phyloP scores from a whole-genome alignment of 1,140 invertebrate genomes.

The Drosophila takahashii region DNA sequence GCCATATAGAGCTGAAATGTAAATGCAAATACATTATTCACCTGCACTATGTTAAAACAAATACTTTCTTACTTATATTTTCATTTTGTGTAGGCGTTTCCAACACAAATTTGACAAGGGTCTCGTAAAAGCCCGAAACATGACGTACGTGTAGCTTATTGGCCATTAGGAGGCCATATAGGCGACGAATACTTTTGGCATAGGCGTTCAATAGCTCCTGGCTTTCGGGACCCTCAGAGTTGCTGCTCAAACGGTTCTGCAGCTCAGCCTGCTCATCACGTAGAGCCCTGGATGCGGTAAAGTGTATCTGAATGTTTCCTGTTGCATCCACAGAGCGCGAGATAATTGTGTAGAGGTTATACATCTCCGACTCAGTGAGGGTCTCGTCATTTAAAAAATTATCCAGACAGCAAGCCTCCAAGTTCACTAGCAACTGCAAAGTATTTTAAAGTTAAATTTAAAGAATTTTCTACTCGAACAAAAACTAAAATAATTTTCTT shows the following conservation, averaged over 20 bases:
- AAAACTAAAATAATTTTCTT: not conserved
- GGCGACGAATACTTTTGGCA: slow-evolving; percentile 18
- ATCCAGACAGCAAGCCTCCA: slow-evolving; percentile 32
- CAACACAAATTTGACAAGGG: slow-evolving; percentile 28
- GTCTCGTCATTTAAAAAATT: slow-evolving; percentile 47
- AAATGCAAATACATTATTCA: not conserved
- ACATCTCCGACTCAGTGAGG: slow-evolving; percentile 25
- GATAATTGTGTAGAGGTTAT: slow-evolving; percentile 34
- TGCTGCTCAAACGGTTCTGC: not conserved
- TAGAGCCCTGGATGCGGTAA: slow-evolving; percentile 13
- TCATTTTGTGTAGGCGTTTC: not conserved
- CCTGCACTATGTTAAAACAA: accelerated
- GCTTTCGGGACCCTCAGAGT: not conserved
- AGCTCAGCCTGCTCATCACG: slow-evolving; percentile 17
- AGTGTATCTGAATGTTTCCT: slow-evolving; percentile 28
- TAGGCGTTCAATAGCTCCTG: slow-evolving; percentile 20
- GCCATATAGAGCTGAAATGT: slow-evolving; percentile 48
- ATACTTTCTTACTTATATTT: slow-evolving; percentile 21
- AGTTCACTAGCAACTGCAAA: slow-evolving; percentile 30
- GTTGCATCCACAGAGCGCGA: slow-evolving; percentile 41
- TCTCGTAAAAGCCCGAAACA: slow-evolving; percentile 31
- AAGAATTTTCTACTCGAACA: too few species aligned
- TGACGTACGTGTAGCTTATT: slow-evolving; percentile 30
- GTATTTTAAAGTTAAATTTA: too few species aligned
- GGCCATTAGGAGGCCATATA: slow-evolving; percentile 28